Percentiles rank a stretch among this genome's conserved stretches.
These are phyloP conservation scores for Rhopilema esculentum DNA, from an alignment of 30 jellyfish, hydroid and myxozoan species.

Conservation along the genomic window DNA sequence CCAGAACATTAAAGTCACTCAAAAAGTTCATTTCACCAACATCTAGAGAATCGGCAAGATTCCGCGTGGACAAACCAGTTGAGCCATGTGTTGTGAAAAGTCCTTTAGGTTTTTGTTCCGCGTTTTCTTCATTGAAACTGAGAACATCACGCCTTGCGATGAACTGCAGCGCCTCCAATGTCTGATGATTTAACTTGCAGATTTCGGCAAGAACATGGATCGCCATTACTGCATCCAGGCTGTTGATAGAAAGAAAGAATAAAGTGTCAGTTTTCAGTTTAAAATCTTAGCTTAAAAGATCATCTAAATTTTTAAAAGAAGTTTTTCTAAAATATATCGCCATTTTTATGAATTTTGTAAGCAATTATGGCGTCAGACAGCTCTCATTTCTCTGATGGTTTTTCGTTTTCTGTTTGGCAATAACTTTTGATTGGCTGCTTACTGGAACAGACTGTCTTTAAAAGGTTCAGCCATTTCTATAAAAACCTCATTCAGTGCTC, in stretches of 20 bases:
- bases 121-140: not conserved
- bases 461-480: no score
- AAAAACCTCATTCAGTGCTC: not conserved
- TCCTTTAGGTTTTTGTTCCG: not conserved
- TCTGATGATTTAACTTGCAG: constrained; percentile 11
- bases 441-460: no score
- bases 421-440: no score
- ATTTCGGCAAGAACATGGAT: constrained; percentile 43
- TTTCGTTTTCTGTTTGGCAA: no score
- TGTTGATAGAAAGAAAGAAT: not conserved
- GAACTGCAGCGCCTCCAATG: constrained; percentile 12
- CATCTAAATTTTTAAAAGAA: no score
- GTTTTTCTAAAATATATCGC: no score
- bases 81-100: not conserved
- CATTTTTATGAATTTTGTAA: no score
- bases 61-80: not conserved
- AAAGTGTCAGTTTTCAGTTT: not conserved
- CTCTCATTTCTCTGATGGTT: no score
- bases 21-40: not conserved
- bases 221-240: constrained; percentile 48
- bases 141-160: constrained; percentile 42
- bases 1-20: not conserved
- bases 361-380: no score
- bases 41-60: not conserved
- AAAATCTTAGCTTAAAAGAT: no score